Conservation (phyloP, 2,113 vertebrate species). For the Prunella fulvescens region DNA sequence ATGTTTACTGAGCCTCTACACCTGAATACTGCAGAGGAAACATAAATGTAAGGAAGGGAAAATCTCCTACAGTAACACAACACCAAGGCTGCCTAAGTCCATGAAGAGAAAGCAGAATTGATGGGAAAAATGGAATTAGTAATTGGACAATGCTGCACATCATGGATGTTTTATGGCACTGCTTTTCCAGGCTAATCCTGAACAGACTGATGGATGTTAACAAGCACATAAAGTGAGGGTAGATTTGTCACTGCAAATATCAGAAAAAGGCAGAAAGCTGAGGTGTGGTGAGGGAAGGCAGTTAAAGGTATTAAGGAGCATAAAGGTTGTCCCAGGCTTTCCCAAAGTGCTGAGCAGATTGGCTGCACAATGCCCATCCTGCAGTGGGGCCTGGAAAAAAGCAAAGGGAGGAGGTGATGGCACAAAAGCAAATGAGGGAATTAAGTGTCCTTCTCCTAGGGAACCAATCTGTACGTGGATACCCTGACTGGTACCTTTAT, state of each 20-base stretch:
- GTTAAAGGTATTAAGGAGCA: not conserved
- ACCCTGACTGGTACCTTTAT: not conserved
- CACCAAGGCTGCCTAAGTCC: not conserved
- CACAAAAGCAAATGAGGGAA: not conserved
- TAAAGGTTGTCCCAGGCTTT: not conserved
- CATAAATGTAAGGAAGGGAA: not conserved
- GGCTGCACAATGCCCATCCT: not conserved
- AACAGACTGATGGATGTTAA: not conserved
- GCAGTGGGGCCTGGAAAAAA: not conserved
- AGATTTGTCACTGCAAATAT: not conserved
- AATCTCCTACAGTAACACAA: not conserved
- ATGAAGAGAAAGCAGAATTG: not conserved
- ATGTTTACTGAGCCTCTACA: not conserved
- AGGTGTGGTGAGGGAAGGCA: not conserved
- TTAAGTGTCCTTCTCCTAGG: not conserved
- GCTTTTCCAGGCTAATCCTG: not conserved
- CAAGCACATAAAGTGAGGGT: not conserved
- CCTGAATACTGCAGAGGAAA: not conserved
- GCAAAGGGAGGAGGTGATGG: not conserved
- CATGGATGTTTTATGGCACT: not conserved
- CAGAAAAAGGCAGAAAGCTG: not conserved
- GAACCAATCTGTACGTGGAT: fast-evolving
- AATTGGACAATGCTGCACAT: not conserved
- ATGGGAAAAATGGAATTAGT: not conserved
- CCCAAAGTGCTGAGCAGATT: not conserved